Evolutionary conservation across 2,888 invertebrate species (phyloP), one percentile per base, ranked within the genome.

Genomic region (Hydriomena furcata): DNA sequence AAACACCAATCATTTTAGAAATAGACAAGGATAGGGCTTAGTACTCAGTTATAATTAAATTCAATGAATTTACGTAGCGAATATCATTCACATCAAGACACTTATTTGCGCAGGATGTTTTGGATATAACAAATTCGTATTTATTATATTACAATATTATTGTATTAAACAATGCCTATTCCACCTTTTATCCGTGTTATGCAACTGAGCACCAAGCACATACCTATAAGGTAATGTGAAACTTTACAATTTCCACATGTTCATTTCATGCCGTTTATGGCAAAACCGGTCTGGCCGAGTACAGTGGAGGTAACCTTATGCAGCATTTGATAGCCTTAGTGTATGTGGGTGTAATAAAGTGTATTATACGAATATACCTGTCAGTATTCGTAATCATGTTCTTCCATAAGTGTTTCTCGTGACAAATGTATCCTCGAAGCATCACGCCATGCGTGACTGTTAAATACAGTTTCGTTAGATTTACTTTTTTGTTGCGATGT

Each of bases 381-480:
- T n/a, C 7, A 7, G 12, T 30, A 38, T 37, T 30, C 21, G 27
- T 45, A 40, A 46, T 44, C 31, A 17, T 37, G 49, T 35, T 37
- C 35, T 23, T 60, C 61, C 61, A 71, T 71, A 70, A 71, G 70
- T 68, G 68, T 75, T 73, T 78, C 74, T 79, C 75, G 77, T 83
- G 79, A 77, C 79, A 76, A 80, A 73, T 69, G 65, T 76, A 80
- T 80, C 76, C 76, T 76, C 66, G 65, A 73, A 70, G 71, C 71
- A 79, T 77, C 79, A 76, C 66, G 75, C 72, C 70, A 77, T 71
- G 74, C 60, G 72, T 84, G 84, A 85, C 76, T 84, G 81, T 82
- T 65, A n/a, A 44, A 8, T 68, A 70, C 68, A 66, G 67, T 74
- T 76, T 71, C 73, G 68, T 74, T 66, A 64, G 63, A 58, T 71